Conservation (phyloP, 1,140 invertebrate genomes). For the Drosophila sturtevanti region DNA sequence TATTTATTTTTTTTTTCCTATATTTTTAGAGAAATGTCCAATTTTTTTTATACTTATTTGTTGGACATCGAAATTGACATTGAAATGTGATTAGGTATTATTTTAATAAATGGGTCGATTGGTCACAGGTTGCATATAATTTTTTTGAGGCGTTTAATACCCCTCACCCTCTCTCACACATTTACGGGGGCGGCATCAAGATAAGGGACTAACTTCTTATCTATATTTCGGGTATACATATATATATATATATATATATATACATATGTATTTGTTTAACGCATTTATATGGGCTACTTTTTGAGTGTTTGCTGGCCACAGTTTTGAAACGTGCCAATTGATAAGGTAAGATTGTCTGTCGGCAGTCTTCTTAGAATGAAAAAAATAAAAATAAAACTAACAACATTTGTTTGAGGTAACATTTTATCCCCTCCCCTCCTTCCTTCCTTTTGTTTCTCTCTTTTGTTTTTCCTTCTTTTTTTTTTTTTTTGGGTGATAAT, state of each 20-base stretch:
- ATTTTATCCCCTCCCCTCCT: too few species aligned
- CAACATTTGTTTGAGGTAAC: neutral
- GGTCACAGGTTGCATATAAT: slow-evolving; percentile 6
- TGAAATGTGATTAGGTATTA: slow-evolving; percentile 56
- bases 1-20: slow-evolving; percentile 4
- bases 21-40: slow-evolving; percentile 19
- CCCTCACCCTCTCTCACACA: neutral
- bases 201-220: slow-evolving; percentile 33
- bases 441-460: too few species aligned
- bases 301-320: slow-evolving; percentile 56
- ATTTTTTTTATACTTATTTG: slow-evolving; percentile 5
- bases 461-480: too few species aligned
- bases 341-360: slow-evolving; percentile 47
- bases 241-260: too few species aligned
- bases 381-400: neutral
- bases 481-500: slow-evolving; percentile 13
- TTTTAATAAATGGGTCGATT: slow-evolving; percentile 55
- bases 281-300: slow-evolving; percentile 23
- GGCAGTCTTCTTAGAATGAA: slow-evolving; percentile 24
- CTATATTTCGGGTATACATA: slow-evolving; percentile 47
- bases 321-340: slow-evolving; percentile 40
- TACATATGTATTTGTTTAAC: too few species aligned
- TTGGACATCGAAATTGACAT: slow-evolving; percentile 59
- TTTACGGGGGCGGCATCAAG: slow-evolving; percentile 19
- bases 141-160: neutral